A percentile compares a stretch with the other conserved stretches of the same genome.
Evolutionary conservation across 2,888 invertebrate species (phyloP).

Genomic region (Torymus aiolomorphi): DNA sequence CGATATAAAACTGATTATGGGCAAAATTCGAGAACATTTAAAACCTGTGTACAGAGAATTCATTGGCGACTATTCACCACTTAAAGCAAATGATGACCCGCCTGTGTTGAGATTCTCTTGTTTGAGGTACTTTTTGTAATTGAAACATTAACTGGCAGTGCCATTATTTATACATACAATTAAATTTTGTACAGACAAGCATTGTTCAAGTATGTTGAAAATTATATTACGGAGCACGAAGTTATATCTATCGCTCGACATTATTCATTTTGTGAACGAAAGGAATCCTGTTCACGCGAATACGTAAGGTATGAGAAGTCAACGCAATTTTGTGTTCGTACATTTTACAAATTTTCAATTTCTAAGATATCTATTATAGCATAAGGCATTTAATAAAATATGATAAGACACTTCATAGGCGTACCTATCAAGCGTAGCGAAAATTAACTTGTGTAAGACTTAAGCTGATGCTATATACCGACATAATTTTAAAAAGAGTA

Average conservation of each 20-base stretch:
- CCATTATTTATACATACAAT: neutral
- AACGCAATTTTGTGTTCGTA: too few species aligned
- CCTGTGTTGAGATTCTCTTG: conserved; percentile 3
- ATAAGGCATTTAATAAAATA: too few species aligned
- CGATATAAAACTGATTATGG: conserved; percentile 84
- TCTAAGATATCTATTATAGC: too few species aligned
- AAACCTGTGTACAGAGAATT: conserved; percentile 86
- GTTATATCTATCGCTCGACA: conserved; percentile 85
- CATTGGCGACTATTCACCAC: conserved; percentile 82
- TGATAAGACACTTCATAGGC: too few species aligned
- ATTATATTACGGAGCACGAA: conserved; percentile 86
- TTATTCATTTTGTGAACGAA: conserved; percentile 81
- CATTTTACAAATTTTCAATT: too few species aligned
- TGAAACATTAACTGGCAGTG: neutral
- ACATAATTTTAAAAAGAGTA: too few species aligned
- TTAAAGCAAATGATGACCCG: conserved; percentile 61
- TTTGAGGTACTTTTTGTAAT: conserved; percentile 38
- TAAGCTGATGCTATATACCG: too few species aligned
- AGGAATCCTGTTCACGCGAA: conserved; percentile 67
- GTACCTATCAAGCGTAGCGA: too few species aligned
- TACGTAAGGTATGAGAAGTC: conserved; percentile 67
- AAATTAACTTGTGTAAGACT: too few species aligned
- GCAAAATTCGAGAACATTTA: conserved; percentile 84
- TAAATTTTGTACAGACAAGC: conserved; percentile 77
- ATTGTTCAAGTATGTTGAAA: conserved; percentile 81